Evolutionary conservation across 2,888 invertebrate genomes (phyloP).

Genomic region (Hydrotaea cyrtoneurina): DNA sequence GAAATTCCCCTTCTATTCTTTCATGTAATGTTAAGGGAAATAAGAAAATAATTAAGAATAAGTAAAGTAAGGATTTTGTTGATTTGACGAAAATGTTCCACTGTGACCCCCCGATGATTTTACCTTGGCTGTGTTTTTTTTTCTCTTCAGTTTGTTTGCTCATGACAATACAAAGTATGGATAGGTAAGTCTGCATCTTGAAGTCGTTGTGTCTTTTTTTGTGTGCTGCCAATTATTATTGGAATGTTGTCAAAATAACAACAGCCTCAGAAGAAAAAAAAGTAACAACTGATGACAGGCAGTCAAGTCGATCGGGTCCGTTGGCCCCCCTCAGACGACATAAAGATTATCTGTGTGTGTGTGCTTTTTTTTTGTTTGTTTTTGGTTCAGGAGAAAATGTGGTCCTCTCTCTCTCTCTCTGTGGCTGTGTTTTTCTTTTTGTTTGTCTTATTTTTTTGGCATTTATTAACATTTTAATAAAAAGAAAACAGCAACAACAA

Average conservation of each 20-base stretch:
- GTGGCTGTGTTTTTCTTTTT: neutral
- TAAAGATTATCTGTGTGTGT: neutral
- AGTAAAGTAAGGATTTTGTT: no score
- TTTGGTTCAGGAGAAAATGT: neutral
- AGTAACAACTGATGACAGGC: constrained; percentile 14
- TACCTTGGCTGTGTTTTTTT: no score
- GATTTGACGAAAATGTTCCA: no score
- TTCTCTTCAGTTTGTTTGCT: no score
- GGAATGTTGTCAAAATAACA: constrained; percentile 64
- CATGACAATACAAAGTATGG: no score
- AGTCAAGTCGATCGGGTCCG: neutral
- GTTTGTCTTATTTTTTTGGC: constrained; percentile 5
- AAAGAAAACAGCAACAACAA: constrained; percentile 14
- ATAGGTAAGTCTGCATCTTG: neutral
- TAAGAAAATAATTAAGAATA: no score
- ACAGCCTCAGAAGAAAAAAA: neutral
- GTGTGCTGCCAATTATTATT: constrained; percentile 60
- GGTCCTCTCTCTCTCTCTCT: neutral
- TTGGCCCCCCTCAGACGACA: neutral
- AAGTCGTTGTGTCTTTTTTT: neutral
- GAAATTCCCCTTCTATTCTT: no score
- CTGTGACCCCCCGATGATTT: no score
- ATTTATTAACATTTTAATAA: constrained; percentile 33
- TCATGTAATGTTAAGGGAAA: no score
- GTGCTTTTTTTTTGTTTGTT: neutral